Evolutionary conservation across 2,113 vertebrate species (phyloP).

Genomic region (Myanophis thanlyinensis): DNA sequence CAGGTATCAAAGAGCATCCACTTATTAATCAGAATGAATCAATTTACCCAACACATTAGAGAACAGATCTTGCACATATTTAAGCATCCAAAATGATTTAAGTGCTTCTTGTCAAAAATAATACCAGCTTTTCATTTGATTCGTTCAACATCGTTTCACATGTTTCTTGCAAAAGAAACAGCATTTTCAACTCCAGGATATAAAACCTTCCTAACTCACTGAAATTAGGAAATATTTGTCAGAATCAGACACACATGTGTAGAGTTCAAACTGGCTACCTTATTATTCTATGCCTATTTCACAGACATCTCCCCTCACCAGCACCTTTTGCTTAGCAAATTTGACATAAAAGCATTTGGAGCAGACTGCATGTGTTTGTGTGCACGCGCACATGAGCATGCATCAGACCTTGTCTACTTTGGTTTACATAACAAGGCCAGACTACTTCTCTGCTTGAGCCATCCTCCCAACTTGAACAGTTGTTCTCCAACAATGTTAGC

Average conservation of each 20-base stretch:
- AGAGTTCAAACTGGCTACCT: no score
- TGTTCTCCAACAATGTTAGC: background rate
- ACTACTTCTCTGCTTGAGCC: no score
- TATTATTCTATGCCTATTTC: no score
- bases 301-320: no score
- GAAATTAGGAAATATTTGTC: background rate
- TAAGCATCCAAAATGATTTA: background rate
- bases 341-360: no score
- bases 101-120: background rate
- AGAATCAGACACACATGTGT: no score
- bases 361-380: no score
- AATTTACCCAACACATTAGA: background rate
- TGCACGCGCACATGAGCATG: no score
- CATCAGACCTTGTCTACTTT: no score
- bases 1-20: background rate
- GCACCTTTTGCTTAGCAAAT: no score
- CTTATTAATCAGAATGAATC: background rate
- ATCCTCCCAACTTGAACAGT: no score
- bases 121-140: background rate
- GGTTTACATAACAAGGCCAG: no score
- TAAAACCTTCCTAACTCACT: background rate
- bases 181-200: background rate
- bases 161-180: background rate
- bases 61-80: background rate
- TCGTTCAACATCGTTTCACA: background rate